These are phyloP conservation scores for Phataginus tetradactyla DNA, from an alignment of 2,797 vertebrate genomes.

Conservation along the genomic window DNA sequence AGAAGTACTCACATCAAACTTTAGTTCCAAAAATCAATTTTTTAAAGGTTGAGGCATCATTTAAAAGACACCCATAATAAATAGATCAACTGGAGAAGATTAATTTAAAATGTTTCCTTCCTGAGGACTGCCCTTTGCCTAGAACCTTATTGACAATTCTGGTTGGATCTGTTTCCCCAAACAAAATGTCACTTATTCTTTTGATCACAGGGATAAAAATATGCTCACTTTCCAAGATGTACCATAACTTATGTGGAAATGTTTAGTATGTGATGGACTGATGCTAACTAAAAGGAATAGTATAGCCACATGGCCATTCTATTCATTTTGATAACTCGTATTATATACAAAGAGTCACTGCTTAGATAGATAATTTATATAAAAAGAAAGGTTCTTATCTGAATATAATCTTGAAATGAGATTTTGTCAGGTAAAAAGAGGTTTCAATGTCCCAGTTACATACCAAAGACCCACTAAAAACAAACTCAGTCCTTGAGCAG, in stretches of 20 bases:
- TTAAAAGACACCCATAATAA: constrained; percentile 8
- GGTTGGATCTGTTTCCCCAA: neutral
- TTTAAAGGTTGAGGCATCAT: neutral
- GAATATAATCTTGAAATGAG: constrained; percentile 43
- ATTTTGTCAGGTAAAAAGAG: neutral
- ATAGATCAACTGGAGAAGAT: neutral
- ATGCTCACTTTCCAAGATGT: neutral
- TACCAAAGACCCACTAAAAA: neutral
- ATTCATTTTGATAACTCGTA: neutral
- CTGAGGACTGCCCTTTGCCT: neutral
- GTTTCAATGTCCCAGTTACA: neutral
- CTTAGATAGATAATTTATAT: neutral
- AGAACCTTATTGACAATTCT: neutral
- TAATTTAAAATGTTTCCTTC: neutral
- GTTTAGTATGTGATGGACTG: neutral
- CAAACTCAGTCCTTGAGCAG: neutral
- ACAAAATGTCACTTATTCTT: neutral
- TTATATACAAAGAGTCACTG: neutral
- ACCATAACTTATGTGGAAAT: neutral
- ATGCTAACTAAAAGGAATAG: constrained; percentile 10
- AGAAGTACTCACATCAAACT: neutral
- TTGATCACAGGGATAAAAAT: neutral
- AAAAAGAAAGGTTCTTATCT: neutral
- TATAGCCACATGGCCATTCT: neutral
- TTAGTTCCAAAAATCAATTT: constrained; percentile 27